phyloP scores from a whole-genome alignment of 2,797 vertebrate species.

The Philypnodon macrostomus region DNA sequence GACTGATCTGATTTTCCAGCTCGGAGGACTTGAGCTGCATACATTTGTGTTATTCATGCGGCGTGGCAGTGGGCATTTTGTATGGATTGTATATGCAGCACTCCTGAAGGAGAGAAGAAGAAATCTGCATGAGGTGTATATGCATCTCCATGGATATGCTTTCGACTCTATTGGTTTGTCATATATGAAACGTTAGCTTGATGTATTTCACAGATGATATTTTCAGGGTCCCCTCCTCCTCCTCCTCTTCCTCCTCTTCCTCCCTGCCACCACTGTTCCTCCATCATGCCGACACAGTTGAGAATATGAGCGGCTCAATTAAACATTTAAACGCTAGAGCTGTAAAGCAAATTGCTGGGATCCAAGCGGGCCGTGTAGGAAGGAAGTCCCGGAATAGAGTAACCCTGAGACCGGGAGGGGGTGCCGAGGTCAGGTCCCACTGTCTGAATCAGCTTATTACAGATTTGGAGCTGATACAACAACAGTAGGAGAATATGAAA shows the following conservation, averaged over 20 bases:
- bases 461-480: slow-evolving; percentile 39
- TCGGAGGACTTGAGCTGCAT: slow-evolving; percentile 66
- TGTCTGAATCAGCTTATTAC: slow-evolving; percentile 31
- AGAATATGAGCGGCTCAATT: slow-evolving; percentile 67
- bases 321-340: slow-evolving; percentile 73
- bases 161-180: slow-evolving; percentile 26
- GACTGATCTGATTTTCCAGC: slow-evolving; percentile 77
- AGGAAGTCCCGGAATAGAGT: slow-evolving; percentile 64
- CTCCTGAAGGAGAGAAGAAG: slow-evolving; percentile 19
- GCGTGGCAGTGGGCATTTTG: slow-evolving; percentile 40
- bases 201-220: slow-evolving; percentile 39
- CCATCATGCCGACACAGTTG: slow-evolving; percentile 32
- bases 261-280: slow-evolving; percentile 6
- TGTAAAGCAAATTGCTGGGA: slow-evolving; percentile 74
- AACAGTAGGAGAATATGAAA: slow-evolving; percentile 38
- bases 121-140: slow-evolving; percentile 26
- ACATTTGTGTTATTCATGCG: slow-evolving; percentile 69
- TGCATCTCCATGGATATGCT: slow-evolving; percentile 1
- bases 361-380: slow-evolving; percentile 67
- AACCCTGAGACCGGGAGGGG: too few species aligned
- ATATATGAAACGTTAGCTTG: slow-evolving; percentile 37
- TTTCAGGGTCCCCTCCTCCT: slow-evolving; percentile 32
- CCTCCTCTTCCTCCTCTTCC: slow-evolving; percentile 17
- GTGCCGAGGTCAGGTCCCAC: slow-evolving; percentile 61
- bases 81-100: slow-evolving; percentile 46